Base-by-base conservation (phyloP, 2,113 vertebrate species). In the Percopsis transmontana region DNA sequence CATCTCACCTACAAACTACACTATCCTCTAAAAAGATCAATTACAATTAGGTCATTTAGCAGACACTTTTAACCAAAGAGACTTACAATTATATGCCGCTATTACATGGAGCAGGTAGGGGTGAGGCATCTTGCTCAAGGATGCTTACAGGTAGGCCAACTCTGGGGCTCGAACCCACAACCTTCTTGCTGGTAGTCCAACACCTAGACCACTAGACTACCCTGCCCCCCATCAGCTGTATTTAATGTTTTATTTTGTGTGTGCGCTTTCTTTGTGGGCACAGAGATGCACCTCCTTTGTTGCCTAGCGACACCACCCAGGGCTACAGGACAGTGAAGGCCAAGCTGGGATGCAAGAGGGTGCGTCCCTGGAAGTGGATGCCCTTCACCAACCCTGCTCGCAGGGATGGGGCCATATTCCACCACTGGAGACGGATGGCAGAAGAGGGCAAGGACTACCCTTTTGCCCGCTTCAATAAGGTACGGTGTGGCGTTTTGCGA, bases 301-400 rank as follows among this genome's bases (percentile, higher is more conserved):
- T 99, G 52, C 97, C 97, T 8, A 99, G 97, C 62, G 97, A 99
- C 64, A 98, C 97, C 15, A 97, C 96, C 55, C 97, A 99, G 84
- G 97, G 97, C 56, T 99, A 99, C 77, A 94, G 96, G 58, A 99
- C 97, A 0, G 97, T 99, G 45, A 99, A 99, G 85, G 97, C 97
- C 71, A 98, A 99, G 68, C 79, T 99, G 60, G 97, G 97, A 58
- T 99, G 97, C 84, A 99, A 98, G 91, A 97, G 96, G 58, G 97
- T 99, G 5, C 94, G 97, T 2, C 97, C 97, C 16, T 99, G 97
- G 97, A 98, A 99, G 58, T 99, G 97, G 97, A 99, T 99, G 96
- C 96, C 97, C 11, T 99, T 99, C 79, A 96, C 94, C 50, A 98
- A 99, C 81, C 96, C 97, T 18, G 97, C 97, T 0, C 93, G 97